Conservation (phyloP, 2,888 invertebrate species). For the Strigamia transsilvanica region DNA sequence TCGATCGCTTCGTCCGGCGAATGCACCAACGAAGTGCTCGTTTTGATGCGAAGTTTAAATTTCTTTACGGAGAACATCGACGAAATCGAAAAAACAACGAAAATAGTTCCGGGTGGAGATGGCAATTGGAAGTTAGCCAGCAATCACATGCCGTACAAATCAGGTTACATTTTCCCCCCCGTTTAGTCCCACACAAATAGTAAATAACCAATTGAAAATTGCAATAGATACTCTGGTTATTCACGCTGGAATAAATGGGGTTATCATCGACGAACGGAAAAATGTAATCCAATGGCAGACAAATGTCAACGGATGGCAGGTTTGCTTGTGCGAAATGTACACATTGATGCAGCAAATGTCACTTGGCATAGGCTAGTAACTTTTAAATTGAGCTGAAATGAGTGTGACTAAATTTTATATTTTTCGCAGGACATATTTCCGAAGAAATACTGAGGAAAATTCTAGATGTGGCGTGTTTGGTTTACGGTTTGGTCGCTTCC, state of each 20-base stretch:
- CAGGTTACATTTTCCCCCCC: constrained; percentile 60
- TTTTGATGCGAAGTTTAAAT: constrained; percentile 59
- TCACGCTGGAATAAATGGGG: background rate
- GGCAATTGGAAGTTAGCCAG: constrained; percentile 62
- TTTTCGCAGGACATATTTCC: constrained; percentile 54
- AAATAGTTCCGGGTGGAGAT: constrained; percentile 57
- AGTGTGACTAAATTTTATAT: background rate
- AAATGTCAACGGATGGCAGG: constrained; percentile 57
- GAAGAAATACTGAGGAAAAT: constrained; percentile 55
- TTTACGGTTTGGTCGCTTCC: constrained; percentile 54
- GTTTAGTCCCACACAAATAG: background rate
- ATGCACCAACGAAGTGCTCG: constrained; percentile 58
- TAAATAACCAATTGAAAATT: too few species aligned
- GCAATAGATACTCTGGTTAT: background rate
- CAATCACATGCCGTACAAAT: constrained; percentile 61
- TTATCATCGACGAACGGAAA: constrained; percentile 38
- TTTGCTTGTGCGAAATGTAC: constrained; percentile 56
- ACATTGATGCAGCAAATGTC: constrained; percentile 55
- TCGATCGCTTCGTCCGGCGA: constrained; percentile 59
- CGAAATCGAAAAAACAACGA: constrained; percentile 60
- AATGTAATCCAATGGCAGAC: constrained; percentile 57
- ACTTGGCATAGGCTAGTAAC: constrained; percentile 55
- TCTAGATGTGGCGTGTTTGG: constrained; percentile 53
- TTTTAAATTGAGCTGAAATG: too few species aligned
- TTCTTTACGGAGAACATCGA: constrained; percentile 62